Evolutionary conservation across 64 coral and sea anemone species (phyloP), one percentile per base, ranked within the genome.

Genomic region (Pachyseris speciosa): DNA sequence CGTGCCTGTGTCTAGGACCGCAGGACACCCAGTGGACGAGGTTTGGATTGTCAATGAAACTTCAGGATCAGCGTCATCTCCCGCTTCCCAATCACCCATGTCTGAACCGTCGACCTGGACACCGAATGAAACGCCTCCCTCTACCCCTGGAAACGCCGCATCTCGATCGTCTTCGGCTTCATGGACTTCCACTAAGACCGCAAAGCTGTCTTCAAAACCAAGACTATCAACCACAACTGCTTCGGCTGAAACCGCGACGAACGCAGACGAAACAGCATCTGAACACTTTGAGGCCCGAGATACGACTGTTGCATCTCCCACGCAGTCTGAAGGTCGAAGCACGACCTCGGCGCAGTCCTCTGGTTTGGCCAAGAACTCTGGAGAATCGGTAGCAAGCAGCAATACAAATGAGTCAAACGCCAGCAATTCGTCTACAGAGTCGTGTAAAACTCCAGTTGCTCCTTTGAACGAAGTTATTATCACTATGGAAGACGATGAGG

Each of bases 381-480:
- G 52, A 57, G 52, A 15, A 57, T n/a, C n/a, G n/a, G n/a, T n/a
- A n/a, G n/a, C n/a, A n/a, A n/a, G n/a, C n/a, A 57, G 47, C 15
- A 15, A 9, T 49, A 7, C 47, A 0, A 49, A 9, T 9, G 67
- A 70, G 38, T 36, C 68, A 17, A 36, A 20, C 40, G 7, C 20
- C 22, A 28, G 38, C 0, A 74, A 74, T 15, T 74, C 70, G 3
- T 74, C 67, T 1, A 39, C 38, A 24, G 70, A 74, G 27, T 74
- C 70, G 9, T 74, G 70, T 44, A 74, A 74, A 24, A 74, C 70
- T 1, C 70, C 70, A 25, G 70, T 74, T 11, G 70, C 70, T 9
- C 38, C 38, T 1, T 44, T 17, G 1, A 47, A 38, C 28, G 70
- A 74, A 17, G 70, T 74, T 25, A 43, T 74, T 9, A 74, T 44